Evolutionary conservation across 2,888 invertebrate species (phyloP), one percentile per base, ranked within the genome.

Genomic region (Drosophila setosimentum): DNA sequence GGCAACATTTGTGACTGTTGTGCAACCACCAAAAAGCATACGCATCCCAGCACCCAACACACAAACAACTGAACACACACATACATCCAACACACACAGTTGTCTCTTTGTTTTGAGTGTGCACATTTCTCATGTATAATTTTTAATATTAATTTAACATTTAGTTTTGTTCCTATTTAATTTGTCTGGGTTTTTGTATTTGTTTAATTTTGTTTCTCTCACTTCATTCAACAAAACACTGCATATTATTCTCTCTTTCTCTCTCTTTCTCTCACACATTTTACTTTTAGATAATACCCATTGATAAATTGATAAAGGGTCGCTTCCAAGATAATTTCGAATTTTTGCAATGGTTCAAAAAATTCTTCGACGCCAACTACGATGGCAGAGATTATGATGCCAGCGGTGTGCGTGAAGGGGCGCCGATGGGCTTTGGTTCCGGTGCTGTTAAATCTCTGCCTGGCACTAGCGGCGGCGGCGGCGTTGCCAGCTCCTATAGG

Each of bases 321-420:
- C 96, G 98, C 91, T 99, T 99, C 95, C 99, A 99, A 96, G 99
- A 99, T 95, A 99, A 99, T 95, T 99, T 99, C 95, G 99, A 99
- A 94, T 99, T 99, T 95, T 96, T 99, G 91, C 99, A 99, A 95
- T 99, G 99, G 99, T 99, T 99, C 95, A 99, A 99, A 95, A 98
- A 99, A 94, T 99, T 99, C 95, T 99, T 99, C 94, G 99, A 99
- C 94, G 99, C 99, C 91, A 99, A 99, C 95, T 99, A 98, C 95
- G 96, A 97, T 93, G 98, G 98, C 93, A 95, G 96, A 92, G 98
- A 98, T 81, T 99, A 99, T 94, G 98, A 99, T 94, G 97, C 99
- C 68, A 94, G 97, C 91, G 95, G 95, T 80, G 96, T 97, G 92
- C 95, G 99, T 87, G 97, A 96, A 91, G 97, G 98, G 89, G 96